Conservation (phyloP, 2,113 vertebrate species). For the Sus scrofa region DNA sequence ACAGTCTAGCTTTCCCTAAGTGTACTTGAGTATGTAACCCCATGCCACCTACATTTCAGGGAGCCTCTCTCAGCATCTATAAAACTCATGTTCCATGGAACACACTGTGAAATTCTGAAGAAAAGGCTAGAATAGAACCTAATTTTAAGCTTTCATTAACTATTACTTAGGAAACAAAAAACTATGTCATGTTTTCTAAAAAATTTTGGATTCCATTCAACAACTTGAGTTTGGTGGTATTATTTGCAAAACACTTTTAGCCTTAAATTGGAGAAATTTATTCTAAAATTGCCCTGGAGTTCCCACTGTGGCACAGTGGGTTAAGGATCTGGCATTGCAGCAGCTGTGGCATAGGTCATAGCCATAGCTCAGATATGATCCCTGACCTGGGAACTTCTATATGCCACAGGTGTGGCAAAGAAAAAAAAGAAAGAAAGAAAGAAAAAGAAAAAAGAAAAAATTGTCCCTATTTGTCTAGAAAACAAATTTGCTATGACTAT, state of each 20-base stretch:
- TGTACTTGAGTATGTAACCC: too few relatives aligned
- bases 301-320: too few relatives aligned
- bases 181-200: neutral
- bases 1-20: neutral
- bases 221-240: neutral
- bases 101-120: neutral
- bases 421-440: too few relatives aligned
- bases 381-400: too few relatives aligned
- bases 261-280: neutral
- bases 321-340: too few relatives aligned
- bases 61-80: neutral
- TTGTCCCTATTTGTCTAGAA: neutral
- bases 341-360: too few relatives aligned
- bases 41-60: neutral
- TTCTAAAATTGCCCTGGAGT: too few relatives aligned
- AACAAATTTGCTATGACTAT: neutral
- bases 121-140: neutral
- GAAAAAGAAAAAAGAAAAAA: too few relatives aligned
- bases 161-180: constrained; percentile 7
- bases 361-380: too few relatives aligned
- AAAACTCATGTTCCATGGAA: neutral
- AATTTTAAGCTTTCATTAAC: neutral
- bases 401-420: too few relatives aligned
- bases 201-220: neutral
- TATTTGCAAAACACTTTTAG: neutral